Base-by-base conservation (phyloP, 2,888 invertebrate genomes). In the Rhamphomyia laevipes region DNA sequence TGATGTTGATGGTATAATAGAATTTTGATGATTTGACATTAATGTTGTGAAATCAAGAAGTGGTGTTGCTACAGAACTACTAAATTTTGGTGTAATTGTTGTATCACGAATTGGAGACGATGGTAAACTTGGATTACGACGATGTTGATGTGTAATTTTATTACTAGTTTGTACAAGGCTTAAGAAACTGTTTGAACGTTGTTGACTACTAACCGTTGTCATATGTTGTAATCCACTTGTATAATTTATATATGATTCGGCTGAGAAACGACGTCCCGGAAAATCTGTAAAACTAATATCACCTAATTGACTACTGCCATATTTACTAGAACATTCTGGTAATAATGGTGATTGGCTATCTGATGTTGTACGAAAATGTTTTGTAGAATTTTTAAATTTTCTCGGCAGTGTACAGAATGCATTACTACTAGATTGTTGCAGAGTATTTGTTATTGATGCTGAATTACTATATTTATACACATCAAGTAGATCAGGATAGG, bases 311-410 rank as follows among this genome's bases (percentile, higher is more conserved):
- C 84, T 83, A 63, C 84, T 84, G 53, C 82, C 81, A 59, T 83
- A 80, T 54, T 82, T 75, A 63, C 83, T 84, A 0, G 66, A 68
- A 52, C 64, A 67, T 59, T 80, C 81, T 13, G 76, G 73, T 51
- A 86, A 70, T 50, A 86, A 71, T 2, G 85, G 85, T 48, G 84
- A 83, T 58, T 86, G 83, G 59, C 86, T 86, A 58, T 85, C 85
- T 21, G 81, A 75, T 15, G 67, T 66, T 55, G 64, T 65, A 44
- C 65, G 63, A 45, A 68, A 70, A 44, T 53, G 53, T 49, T 65
- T 65, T 1, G 65, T 65, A 4, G 61, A 63, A 18, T 61, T 62
- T 55, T 67, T 69, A 16, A 67, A 55, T 48, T 70, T 70, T 1
- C 70, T 57, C 1, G 84, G 84, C 56, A 84, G 73, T n/a, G 84